Percentiles rank a stretch among this genome's conserved stretches.
Evolutionary conservation across 1,140 invertebrate species (phyloP).

Genomic region (Habropoda laboriosa): DNA sequence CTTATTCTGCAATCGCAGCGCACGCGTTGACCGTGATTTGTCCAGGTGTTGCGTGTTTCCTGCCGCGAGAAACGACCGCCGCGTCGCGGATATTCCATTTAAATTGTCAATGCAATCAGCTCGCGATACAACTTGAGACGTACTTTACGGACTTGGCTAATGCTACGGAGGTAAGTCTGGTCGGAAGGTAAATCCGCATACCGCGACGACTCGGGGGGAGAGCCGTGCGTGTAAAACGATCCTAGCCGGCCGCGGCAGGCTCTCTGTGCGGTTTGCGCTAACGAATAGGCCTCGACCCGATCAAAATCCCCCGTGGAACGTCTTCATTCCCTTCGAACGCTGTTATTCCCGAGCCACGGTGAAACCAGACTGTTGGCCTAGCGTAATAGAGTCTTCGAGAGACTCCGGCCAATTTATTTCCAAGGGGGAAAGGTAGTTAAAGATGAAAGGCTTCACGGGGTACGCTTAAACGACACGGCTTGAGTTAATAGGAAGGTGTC

Average conservation of each 20-base stretch:
- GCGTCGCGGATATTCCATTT: not conserved
- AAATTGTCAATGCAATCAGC: conserved; percentile 1
- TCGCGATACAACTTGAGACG: not conserved
- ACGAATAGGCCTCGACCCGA: conserved; percentile 45
- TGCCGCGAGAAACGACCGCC: not conserved
- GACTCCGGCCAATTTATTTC: not conserved
- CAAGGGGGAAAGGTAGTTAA: not conserved
- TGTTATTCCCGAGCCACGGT: not conserved
- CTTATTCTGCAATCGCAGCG: not conserved
- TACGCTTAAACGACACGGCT: not conserved
- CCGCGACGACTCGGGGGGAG: not conserved
- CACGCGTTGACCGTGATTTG: not conserved
- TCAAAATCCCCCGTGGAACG: conserved; percentile 17
- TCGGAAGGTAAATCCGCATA: conserved; percentile 16
- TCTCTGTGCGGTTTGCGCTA: conserved; percentile 38
- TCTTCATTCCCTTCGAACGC: conserved; percentile 21
- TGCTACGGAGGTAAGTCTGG: not conserved
- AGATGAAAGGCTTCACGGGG: not conserved
- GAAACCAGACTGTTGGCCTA: not conserved
- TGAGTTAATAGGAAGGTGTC: not conserved
- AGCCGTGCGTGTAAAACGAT: conserved; percentile 16
- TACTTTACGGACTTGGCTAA: not conserved
- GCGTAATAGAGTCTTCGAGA: conserved; percentile 8
- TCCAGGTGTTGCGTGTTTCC: not conserved
- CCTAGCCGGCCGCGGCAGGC: not conserved